Conservation (phyloP, 2,113 vertebrate species). For the Scomber scombrus region DNA sequence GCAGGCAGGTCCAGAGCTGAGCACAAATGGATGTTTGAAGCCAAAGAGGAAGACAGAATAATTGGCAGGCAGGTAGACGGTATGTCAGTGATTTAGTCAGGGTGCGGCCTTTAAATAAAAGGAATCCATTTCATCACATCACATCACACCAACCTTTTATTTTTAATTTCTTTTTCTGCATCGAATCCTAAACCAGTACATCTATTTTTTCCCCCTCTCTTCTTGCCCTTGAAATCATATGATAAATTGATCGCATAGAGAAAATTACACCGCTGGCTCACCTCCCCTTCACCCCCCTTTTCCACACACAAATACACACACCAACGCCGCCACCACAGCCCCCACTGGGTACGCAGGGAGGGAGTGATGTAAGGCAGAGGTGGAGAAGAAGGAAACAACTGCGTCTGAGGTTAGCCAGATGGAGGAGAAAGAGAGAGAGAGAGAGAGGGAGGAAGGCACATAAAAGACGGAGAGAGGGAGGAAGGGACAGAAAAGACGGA, state of each 20-base stretch:
- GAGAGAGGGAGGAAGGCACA: constrained; percentile 21
- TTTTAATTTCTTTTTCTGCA: constrained; percentile 13
- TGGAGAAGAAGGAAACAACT: constrained; percentile 77
- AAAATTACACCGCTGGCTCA: constrained; percentile 66
- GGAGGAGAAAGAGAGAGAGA: constrained; percentile 53
- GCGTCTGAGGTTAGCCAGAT: constrained; percentile 84
- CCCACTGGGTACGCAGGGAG: constrained; percentile 60
- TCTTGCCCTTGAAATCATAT: constrained; percentile 41
- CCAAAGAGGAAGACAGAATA: background rate
- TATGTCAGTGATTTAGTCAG: background rate
- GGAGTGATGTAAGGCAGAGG: constrained; percentile 82
- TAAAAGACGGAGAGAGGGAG: constrained; percentile 25
- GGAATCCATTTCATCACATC: constrained; percentile 27
- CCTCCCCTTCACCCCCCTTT: constrained; percentile 53
- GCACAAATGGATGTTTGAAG: background rate
- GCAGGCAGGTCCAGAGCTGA: background rate
- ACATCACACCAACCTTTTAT: constrained; percentile 21
- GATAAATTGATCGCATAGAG: constrained; percentile 54
- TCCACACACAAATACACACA: constrained; percentile 35
- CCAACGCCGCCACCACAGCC: constrained; percentile 46
- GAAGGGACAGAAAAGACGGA: background rate
- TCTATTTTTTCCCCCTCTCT: background rate
- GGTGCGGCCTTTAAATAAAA: constrained; percentile 6
- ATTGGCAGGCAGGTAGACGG: constrained; percentile 20
- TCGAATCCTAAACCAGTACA: constrained; percentile 9